Base-by-base conservation (phyloP, 2,797 vertebrate genomes). In the Lates japonicus region DNA sequence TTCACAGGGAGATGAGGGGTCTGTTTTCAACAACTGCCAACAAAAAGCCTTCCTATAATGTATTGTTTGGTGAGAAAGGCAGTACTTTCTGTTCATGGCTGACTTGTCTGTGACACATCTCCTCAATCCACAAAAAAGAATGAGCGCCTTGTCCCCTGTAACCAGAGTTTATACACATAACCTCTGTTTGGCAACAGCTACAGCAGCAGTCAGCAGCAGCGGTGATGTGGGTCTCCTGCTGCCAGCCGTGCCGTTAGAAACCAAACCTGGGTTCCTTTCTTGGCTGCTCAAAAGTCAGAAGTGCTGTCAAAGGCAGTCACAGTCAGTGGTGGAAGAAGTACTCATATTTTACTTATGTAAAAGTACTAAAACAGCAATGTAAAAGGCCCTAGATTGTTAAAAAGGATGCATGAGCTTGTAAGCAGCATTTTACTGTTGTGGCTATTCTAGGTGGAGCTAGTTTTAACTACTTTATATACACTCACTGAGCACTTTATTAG, bases 151-250 rank as follows among this genome's bases (percentile, higher is more conserved):
- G 19, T 78, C 52, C 7, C 2, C 44, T 65, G 22, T 65, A 82
- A 72, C 74, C 80, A 69, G 39, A 78, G 58, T 75, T 83, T 65
- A 62, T 29, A 5, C 54, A 42, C 44, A n/a, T 49, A 3, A n/a
- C 74, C 67, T 7, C 67, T 5, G 57, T 66, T 14, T 77, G 86
- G 74, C 73, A 65, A 6, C 20, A 13, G 22, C 19, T 22, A 37
- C 55, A 65, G 62, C 39, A 46, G 11, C 33, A 42, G 72, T 82
- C 68, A 79, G 78, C 73, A 80, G 5, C 78, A 67, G 55, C 25
- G 55, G 46, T 51, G 54, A 31, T 58, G 75, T 59, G 55, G 57
- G 49, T 65, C 66, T 62, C 4, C 41, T 20, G 37, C 63, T 71
- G 74, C 61, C 13, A 37, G 39, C 31, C 14, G 2, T 11, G 19